Base-by-base conservation (phyloP, 64 coral and sea anemone species). In the Anthopleura sola region DNA sequence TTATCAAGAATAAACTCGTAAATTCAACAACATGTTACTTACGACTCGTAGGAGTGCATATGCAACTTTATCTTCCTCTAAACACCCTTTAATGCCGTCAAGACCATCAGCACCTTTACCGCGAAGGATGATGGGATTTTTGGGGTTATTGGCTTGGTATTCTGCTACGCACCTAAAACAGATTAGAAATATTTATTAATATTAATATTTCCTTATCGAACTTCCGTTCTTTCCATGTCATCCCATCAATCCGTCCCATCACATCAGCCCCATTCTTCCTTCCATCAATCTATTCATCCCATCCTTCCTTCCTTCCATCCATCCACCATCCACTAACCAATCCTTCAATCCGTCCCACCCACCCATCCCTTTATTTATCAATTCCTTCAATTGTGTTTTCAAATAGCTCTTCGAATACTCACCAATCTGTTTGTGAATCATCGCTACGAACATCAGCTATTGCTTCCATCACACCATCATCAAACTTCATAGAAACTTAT, bases 11-110 rank as follows among this genome's bases (percentile, higher is more conserved):
- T n/a, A n/a, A 8, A 44, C 40, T 44, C 2, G 40, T 44, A 44
- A 8, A 44, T 6, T 44, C 39, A 44, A n/a, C n/a, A 44, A 7
- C 40, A 44, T 3, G 40, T 44, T 1, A 98, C 92, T 87, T 80
- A 98, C 96, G 84, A 92, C 90, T 76, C 96, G 74, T 17, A 94
- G 60, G 18, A 98, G 75, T 18, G 87, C 90, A 86, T 98, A 98
- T 4, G 55, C 86, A 11, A 90, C 92, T 20, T 44, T 71, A 64
- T 94, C 87, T 14, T 87, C 82, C 21, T 85, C 60, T 26, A 98
- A 57, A 15, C 75, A 36, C 0, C 5, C 34, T 15, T 54, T 33
- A 37, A 98, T 82, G 50, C 75, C 96, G 40, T 53, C 55, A 31
- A 98, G 21, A 17, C 92, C 92, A 44, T 87, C 87, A 53, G 86